Conservation (phyloP, 2,797 vertebrate species). For the Zalophus californianus region DNA sequence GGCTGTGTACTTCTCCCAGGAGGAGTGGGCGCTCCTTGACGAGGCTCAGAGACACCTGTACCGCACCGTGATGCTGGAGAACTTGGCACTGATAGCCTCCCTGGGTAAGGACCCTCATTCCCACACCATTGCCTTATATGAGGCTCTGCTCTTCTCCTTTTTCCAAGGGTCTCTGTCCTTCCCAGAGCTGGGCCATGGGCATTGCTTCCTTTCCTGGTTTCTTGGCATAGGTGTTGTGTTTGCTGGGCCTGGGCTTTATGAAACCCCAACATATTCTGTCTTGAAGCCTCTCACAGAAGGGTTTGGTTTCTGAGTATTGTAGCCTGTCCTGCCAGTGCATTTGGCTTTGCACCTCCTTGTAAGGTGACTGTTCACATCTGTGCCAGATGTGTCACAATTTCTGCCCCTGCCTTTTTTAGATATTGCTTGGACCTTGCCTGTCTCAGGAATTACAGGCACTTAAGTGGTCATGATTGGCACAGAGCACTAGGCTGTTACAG, state of each 20-base stretch:
- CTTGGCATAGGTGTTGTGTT: not conserved
- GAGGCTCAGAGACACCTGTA: not conserved
- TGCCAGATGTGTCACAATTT: too few species aligned
- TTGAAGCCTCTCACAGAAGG: not conserved
- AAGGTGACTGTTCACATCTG: too few species aligned
- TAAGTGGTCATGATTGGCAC: too few species aligned
- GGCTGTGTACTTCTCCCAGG: not conserved
- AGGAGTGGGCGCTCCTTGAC: not conserved
- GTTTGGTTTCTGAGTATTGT: not conserved
- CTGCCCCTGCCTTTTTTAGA: too few species aligned
- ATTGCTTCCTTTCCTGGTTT: not conserved
- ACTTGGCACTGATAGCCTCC: not conserved
- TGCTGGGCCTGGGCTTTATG: not conserved
- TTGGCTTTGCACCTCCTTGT: too few species aligned
- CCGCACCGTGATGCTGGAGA: not conserved
- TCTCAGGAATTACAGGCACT: too few species aligned
- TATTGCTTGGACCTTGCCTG: too few species aligned
- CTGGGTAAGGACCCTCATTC: not conserved
- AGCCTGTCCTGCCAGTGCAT: too few species aligned
- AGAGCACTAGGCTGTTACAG: too few species aligned
- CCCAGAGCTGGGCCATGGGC: not conserved
- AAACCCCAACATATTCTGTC: not conserved
- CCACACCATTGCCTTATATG: not conserved
- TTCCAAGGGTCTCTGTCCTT: not conserved
- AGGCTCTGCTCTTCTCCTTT: not conserved